Evolutionary conservation across 2,888 invertebrate species (phyloP), one percentile per base, ranked within the genome.

Genomic region (Halictus quadricinctus): DNA sequence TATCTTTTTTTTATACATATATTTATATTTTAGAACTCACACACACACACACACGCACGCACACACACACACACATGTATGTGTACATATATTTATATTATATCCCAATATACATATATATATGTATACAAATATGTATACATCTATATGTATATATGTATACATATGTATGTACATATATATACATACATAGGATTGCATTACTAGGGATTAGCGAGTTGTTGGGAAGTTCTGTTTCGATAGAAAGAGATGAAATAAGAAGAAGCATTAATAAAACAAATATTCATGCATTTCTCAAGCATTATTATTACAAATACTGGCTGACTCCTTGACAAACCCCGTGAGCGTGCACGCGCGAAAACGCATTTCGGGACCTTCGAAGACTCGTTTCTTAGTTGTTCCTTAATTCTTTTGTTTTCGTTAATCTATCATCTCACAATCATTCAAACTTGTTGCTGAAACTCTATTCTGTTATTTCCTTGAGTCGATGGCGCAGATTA

Each of bases 251-350:
- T 94, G 94, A 94, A 94, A 94, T 94, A 94, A 94, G 94, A 94
- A 94, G 91, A 95, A 95, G 95, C 95, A 95, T 95, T 96, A 96
- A 96, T 96, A 97, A 90, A 97, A 97, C 97, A 97, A 97, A 97
- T 97, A 97, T 96, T 96, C 97, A 97, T 97, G 97, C 97, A 97
- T 96, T 96, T 95, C 96, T 96, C 96, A 97, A 97, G 97, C 97
- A 97, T 97, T 97, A 97, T 97, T 97, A 97, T 97, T 97, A 97
- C 96, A 96, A 96, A 96, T 96, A 96, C 97, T 97, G 97, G 97
- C 96, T 96, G 95, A 95, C 93, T 94, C 93, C 94, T 91, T 94
- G 94, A 94, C 94, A 93, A 94, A 94, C 92, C 94, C 94, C 94
- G 92, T 93, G 94, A 94, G 94, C 93, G 94, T 94, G 94, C 93